phyloP scores from a whole-genome alignment of 2,797 vertebrate genomes.

The Cynopterus sphinx region DNA sequence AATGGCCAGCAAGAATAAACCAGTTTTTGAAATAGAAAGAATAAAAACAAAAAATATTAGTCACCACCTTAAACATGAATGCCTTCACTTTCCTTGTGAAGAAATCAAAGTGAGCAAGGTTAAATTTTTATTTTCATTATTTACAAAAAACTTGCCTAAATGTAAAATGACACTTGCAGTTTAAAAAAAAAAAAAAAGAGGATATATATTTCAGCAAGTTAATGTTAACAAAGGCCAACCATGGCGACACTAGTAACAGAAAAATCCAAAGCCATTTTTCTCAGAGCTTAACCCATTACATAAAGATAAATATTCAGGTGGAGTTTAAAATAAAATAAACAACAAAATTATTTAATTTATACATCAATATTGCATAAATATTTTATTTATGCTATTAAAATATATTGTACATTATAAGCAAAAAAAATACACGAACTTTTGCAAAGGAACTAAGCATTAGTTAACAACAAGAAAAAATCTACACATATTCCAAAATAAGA shows the following conservation, averaged over 20 bases:
- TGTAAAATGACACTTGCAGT: not conserved
- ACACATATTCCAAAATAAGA: not conserved
- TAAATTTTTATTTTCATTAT: not conserved
- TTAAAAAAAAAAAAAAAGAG: not conserved
- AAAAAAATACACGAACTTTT: not conserved
- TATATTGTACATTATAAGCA: not conserved
- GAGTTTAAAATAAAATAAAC: not conserved
- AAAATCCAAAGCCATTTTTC: not conserved
- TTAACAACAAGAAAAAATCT: not conserved
- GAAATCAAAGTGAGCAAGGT: not conserved
- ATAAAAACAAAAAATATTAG: not conserved
- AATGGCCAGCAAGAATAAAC: not conserved
- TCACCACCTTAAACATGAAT: not conserved
- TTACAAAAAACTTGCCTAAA: not conserved
- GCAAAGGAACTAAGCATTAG: not conserved
- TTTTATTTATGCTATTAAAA: not conserved
- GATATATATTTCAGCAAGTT: not conserved
- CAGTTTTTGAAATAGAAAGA: not conserved
- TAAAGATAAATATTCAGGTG: not conserved
- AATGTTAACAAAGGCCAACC: not conserved
- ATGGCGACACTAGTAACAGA: not conserved
- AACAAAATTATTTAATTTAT: not conserved
- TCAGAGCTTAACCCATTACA: not conserved
- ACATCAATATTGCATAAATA: not conserved
- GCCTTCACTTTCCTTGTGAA: not conserved